Percentiles rank a stretch among this genome's conserved stretches.
phyloP scores from a whole-genome alignment of 2,888 invertebrate genomes.

The Melangyna quadrimaculata region DNA sequence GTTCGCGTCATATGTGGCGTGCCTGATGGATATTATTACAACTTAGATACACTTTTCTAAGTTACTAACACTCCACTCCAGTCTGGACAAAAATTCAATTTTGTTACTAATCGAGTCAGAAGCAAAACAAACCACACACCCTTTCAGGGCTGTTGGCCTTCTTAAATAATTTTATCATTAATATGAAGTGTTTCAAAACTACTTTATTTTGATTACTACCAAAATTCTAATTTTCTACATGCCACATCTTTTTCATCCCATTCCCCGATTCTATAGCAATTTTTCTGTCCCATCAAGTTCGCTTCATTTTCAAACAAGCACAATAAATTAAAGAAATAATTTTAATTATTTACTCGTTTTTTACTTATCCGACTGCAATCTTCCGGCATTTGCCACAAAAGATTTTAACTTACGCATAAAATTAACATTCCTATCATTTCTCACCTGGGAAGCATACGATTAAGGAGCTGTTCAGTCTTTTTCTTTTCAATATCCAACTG shows the following conservation, averaged over 20 bases:
- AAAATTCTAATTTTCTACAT: background rate
- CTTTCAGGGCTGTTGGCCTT: background rate
- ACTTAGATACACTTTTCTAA: no score
- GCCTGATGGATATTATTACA: no score
- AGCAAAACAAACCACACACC: background rate
- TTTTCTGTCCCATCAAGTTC: background rate
- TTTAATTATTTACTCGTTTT: conserved; percentile 39
- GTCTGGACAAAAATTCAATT: background rate
- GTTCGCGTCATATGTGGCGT: no score
- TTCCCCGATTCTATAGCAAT: background rate
- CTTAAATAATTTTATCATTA: background rate
- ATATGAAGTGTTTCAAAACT: background rate
- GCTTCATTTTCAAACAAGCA: conserved; percentile 3
- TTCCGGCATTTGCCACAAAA: background rate
- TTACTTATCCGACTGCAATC: conserved; percentile 6
- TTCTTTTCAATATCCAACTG: conserved; percentile 97
- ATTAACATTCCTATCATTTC: conserved; percentile 30
- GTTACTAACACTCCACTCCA: no score
- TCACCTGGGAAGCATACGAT: conserved; percentile 93
- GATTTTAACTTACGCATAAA: conserved; percentile 17
- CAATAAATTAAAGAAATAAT: conserved; percentile 49
- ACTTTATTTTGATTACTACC: background rate
- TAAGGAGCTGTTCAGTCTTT: conserved; percentile 95
- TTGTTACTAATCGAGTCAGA: background rate
- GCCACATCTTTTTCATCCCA: background rate